Conservation (phyloP, 2,797 vertebrate genomes). For the Sebastes melanostomus region DNA sequence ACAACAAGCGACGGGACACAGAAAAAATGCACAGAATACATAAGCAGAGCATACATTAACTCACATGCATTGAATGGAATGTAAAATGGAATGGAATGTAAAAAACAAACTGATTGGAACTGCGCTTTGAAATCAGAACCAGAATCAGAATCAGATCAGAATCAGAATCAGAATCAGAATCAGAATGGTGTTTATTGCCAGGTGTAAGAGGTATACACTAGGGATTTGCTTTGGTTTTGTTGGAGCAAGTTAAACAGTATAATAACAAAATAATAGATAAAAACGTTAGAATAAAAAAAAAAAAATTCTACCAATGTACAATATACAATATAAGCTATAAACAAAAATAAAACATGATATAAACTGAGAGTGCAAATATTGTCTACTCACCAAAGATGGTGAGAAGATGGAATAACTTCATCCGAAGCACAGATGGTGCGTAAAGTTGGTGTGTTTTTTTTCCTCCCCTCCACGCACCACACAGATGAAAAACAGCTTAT, state of each 20-base stretch:
- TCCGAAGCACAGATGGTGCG: constrained; percentile 21
- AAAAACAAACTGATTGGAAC: neutral
- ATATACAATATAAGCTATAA: too few relatives aligned
- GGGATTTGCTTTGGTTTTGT: too few relatives aligned
- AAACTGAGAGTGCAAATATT: too few relatives aligned
- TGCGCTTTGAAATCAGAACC: neutral
- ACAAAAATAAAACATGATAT: too few relatives aligned
- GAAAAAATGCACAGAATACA: constrained; percentile 10
- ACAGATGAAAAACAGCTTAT: neutral
- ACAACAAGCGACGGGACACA: constrained; percentile 42
- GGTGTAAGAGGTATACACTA: too few relatives aligned
- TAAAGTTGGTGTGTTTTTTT: constrained; percentile 56
- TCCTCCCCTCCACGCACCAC: neutral
- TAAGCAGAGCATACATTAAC: neutral
- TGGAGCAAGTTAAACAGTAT: too few relatives aligned
- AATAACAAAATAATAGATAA: too few relatives aligned
- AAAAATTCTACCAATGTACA: too few relatives aligned
- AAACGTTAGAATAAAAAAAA: too few relatives aligned
- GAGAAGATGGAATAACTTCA: constrained; percentile 54
- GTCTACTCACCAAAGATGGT: constrained; percentile 57
- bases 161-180: too few relatives aligned
- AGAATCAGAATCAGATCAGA: too few relatives aligned
- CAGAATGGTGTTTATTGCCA: too few relatives aligned
- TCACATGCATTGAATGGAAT: neutral
- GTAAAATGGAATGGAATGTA: neutral